Evolutionary conservation across 2,888 invertebrate species (phyloP).

Genomic region (Microdon myrmicae): DNA sequence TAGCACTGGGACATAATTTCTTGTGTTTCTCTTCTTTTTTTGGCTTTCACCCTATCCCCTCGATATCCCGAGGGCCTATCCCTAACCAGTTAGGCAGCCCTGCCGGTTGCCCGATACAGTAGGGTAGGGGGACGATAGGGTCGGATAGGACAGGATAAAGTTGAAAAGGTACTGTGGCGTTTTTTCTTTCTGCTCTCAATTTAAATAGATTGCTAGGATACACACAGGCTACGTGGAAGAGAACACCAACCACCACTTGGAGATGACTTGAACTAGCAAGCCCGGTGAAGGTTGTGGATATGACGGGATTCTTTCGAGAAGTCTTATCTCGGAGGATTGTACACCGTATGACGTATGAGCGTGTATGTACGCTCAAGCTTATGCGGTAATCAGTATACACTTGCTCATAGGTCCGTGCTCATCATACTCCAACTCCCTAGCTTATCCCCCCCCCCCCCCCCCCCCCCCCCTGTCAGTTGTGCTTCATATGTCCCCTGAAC

Average conservation of each 20-base stretch:
- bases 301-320: slow-evolving; percentile 45
- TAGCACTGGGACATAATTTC: slow-evolving; percentile 51
- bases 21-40: slow-evolving; percentile 23
- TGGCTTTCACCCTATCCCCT: not conserved
- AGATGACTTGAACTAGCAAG: no score
- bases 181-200: slow-evolving; percentile 38
- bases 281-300: slow-evolving; percentile 9
- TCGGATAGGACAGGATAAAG: no score
- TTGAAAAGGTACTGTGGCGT: no score
- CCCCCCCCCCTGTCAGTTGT: not conserved
- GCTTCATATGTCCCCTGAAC: no score
- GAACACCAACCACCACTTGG: no score
- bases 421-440: no score
- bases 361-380: slow-evolving; percentile 4
- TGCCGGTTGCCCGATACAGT: no score
- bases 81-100: no score
- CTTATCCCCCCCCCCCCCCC: slow-evolving; percentile 6
- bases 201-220: slow-evolving; percentile 52
- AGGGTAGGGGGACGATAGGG: no score
- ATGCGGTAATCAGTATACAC: slow-evolving; percentile 46
- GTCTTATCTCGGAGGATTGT: slow-evolving; percentile 46
- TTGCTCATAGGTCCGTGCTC: slow-evolving; percentile 41
- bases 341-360: slow-evolving; percentile 5
- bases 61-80: slow-evolving; percentile 1
- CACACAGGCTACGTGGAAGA: no score